Conservation (phyloP, 2,113 vertebrate species). For the Phrynosoma platyrhinos region DNA sequence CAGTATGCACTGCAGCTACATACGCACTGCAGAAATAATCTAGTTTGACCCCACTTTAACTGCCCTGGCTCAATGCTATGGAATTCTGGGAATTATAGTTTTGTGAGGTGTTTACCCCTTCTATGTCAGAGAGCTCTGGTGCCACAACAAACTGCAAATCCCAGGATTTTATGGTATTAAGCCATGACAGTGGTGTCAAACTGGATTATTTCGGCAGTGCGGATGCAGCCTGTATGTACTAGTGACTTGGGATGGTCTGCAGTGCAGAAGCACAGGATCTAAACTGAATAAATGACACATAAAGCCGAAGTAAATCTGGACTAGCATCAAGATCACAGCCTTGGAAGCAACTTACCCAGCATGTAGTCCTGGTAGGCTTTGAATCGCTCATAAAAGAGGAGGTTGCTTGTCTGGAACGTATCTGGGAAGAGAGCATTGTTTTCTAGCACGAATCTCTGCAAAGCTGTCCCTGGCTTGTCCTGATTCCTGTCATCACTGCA, state of each 20-base stretch:
- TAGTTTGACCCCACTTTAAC: too few relatives aligned
- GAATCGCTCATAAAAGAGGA: slow-evolving; percentile 93
- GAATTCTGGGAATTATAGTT: too few relatives aligned
- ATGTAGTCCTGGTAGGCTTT: slow-evolving; percentile 94
- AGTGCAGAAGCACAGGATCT: not conserved
- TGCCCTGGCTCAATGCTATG: too few relatives aligned
- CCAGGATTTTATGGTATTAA: too few relatives aligned
- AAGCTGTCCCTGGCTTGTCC: slow-evolving; percentile 69
- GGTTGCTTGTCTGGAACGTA: slow-evolving; percentile 86
- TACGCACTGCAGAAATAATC: too few relatives aligned
- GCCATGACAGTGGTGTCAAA: not conserved
- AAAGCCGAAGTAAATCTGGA: not conserved
- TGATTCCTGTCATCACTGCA: slow-evolving; percentile 77
- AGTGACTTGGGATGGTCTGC: not conserved
- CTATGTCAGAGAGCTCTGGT: too few relatives aligned
- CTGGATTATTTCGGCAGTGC: not conserved
- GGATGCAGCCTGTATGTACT: not conserved
- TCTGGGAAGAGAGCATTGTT: slow-evolving; percentile 81
- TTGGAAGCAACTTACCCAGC: slow-evolving; percentile 80
- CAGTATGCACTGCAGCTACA: too few relatives aligned
- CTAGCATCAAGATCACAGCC: not conserved
- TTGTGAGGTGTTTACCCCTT: too few relatives aligned
- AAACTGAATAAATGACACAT: not conserved
- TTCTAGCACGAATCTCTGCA: slow-evolving; percentile 76
- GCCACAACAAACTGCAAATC: too few relatives aligned